Evolutionary conservation across 2,888 invertebrate genomes (phyloP).

Genomic region (Catocala nupta): DNA sequence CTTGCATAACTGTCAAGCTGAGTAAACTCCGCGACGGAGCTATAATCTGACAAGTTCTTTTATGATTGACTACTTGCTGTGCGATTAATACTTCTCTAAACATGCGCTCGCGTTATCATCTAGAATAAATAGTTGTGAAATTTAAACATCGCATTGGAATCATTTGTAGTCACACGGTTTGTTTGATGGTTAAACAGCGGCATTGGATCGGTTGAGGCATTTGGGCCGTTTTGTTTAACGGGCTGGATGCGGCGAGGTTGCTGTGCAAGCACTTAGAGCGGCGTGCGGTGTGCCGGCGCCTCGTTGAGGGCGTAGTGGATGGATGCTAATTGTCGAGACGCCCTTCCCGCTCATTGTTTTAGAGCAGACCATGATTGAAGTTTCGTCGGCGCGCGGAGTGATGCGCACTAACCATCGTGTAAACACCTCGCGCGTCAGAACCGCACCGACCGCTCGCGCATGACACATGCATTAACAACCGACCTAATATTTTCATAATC

Average conservation of each 20-base stretch:
- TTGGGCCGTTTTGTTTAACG: slow-evolving; percentile 65
- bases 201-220: slow-evolving; percentile 50
- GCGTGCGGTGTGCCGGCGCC: slow-evolving; percentile 69
- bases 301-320: slow-evolving; percentile 80
- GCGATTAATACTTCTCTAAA: slow-evolving; percentile 75
- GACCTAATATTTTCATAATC: slow-evolving; percentile 87
- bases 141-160: slow-evolving; percentile 67
- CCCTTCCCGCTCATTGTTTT: slow-evolving; percentile 86
- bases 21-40: slow-evolving; percentile 74
- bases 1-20: slow-evolving; percentile 83
- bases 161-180: slow-evolving; percentile 65
- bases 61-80: slow-evolving; percentile 77
- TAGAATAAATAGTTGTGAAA: slow-evolving; percentile 74
- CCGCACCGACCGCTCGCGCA: slow-evolving; percentile 74
- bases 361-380: slow-evolving; percentile 86
- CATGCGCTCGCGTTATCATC: slow-evolving; percentile 68
- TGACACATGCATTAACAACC: slow-evolving; percentile 86
- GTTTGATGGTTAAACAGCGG: slow-evolving; percentile 62
- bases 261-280: slow-evolving; percentile 75
- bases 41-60: slow-evolving; percentile 81
- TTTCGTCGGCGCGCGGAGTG: slow-evolving; percentile 79
- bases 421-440: slow-evolving; percentile 77
- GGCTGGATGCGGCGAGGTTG: slow-evolving; percentile 68
- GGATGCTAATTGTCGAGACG: slow-evolving; percentile 84
- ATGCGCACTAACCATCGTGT: slow-evolving; percentile 80